Evolutionary conservation across 2,113 vertebrate genomes (phyloP).

Genomic region (Vidua chalybeata): DNA sequence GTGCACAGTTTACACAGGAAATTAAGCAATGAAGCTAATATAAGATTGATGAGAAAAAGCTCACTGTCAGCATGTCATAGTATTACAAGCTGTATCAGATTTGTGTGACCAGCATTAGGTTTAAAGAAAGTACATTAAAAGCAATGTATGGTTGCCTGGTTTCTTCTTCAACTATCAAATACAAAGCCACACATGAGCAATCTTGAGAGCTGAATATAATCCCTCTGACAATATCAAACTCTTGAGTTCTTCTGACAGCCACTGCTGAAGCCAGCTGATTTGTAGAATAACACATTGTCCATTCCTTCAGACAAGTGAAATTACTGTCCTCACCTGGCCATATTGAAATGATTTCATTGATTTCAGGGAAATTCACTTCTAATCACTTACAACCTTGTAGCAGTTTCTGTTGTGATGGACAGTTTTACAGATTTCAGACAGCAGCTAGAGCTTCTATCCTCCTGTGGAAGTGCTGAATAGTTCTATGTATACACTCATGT

Average conservation of each 20-base stretch:
- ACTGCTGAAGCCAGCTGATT: slow-evolving; percentile 19
- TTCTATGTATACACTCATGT: background rate
- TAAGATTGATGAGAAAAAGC: background rate
- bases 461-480: background rate
- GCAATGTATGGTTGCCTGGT: slow-evolving; percentile 21
- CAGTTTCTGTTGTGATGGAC: background rate
- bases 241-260: slow-evolving; percentile 25
- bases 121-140: slow-evolving; percentile 5
- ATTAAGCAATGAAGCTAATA: background rate
- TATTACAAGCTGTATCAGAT: background rate
- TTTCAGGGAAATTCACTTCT: background rate
- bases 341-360: background rate
- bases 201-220: slow-evolving; percentile 19
- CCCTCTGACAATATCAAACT: slow-evolving; percentile 33
- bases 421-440: background rate
- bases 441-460: background rate
- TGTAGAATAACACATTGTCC: background rate
- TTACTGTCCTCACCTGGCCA: background rate
- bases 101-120: background rate
- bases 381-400: background rate
- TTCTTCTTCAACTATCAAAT: slow-evolving; percentile 31
- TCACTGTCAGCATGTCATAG: background rate
- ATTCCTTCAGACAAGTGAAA: background rate
- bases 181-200: slow-evolving; percentile 42
- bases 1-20: background rate